Evolutionary conservation across 2,113 vertebrate species (phyloP).

Genomic region (Cochlearius cochlearius): DNA sequence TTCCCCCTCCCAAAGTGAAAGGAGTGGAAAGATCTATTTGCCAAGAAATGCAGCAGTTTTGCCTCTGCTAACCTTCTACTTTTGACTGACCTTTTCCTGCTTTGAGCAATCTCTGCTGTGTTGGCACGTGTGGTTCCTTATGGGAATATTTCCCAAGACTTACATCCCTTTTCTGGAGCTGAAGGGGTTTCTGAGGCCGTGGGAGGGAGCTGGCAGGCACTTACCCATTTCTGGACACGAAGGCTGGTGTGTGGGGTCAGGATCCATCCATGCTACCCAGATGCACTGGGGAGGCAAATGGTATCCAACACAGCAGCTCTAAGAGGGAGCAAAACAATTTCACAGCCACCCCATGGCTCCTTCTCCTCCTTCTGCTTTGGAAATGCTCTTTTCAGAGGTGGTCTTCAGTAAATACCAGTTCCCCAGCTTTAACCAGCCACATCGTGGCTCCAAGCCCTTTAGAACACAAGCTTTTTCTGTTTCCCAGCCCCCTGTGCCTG

Average conservation of each 20-base stretch:
- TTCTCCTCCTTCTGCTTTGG: neutral
- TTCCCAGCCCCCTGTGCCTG: neutral
- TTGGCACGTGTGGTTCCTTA: neutral
- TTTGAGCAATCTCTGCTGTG: neutral
- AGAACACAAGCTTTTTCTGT: neutral
- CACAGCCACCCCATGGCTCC: neutral
- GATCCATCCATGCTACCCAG: fast-evolving
- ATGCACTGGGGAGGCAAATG: neutral
- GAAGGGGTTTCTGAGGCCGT: neutral
- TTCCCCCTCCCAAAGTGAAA: neutral
- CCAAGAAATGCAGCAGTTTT: neutral
- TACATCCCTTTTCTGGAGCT: neutral
- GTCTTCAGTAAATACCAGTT: neutral
- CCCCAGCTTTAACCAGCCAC: neutral
- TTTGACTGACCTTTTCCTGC: neutral
- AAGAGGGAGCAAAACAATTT: neutral
- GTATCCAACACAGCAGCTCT: neutral
- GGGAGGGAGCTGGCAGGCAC: neutral
- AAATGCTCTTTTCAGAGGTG: neutral
- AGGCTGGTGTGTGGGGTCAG: neutral
- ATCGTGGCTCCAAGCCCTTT: neutral
- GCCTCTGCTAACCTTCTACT: neutral
- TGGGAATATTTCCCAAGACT: neutral
- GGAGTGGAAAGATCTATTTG: neutral
- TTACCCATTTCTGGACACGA: neutral